Base-by-base conservation (phyloP, 2,113 vertebrate genomes). In the Plecturocebus donacophilus region DNA sequence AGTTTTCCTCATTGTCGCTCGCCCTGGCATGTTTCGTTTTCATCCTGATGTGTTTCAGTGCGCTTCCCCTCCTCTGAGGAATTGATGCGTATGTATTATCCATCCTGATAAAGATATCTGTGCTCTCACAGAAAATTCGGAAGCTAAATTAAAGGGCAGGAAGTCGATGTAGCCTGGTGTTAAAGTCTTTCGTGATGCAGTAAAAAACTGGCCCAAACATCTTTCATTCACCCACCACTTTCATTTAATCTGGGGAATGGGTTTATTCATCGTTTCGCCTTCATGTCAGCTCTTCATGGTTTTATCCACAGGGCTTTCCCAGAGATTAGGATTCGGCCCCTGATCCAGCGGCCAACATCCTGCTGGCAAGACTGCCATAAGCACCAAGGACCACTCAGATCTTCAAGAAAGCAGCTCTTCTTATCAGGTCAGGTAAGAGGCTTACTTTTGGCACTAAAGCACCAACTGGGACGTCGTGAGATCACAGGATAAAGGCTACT, bases 401-500 rank as follows among this genome's bases (percentile, higher is more conserved):
- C 91, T 91, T 80, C 66, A 47, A 93, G 91, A 91, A 75, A 75
- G 64, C 81, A 73, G 54, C 35, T 32, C 68, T 86, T 76, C 91
- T 97, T 97, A 97, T 97, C 95, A 58, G 68, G 38, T 42, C 25
- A 85, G 89, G 95, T 80, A 96, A 95, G 89, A 81, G 91, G 58
- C 82, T 96, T 92, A 82, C 79, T 56, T 96, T 35, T 42, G 68
- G 79, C 77, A 73, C 77, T 68, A 42, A 76, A 87, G 93, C 79
- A 73, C 32, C 86, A 38, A 90, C 81, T 76, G 92, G 87, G 86
- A 80, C 61, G 64, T 10, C 11, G 66, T 54, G 86, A 96, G 93
- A 95, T 94, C 91, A 85, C 87, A 94, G 96, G 96, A 97, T 92
- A 97, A 95, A 85, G 54, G 45, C 70, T 35, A 87, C 93, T 96